These are phyloP conservation scores for Spinus olivaceus DNA, from an alignment of 2,797 vertebrate species.

Conservation along the genomic window DNA sequence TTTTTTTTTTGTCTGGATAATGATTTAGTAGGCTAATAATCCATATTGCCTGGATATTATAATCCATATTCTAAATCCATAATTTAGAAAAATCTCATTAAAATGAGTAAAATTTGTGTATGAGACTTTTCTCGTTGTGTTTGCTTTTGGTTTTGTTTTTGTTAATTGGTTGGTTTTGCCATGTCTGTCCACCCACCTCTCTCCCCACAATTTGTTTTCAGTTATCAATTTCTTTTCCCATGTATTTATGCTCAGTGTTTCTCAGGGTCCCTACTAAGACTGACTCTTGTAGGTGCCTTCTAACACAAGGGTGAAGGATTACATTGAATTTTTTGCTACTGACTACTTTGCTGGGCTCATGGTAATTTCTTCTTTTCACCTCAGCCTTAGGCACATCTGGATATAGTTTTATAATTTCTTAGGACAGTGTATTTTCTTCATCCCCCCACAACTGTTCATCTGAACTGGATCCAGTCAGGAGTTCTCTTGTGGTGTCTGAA, in stretches of 20 bases:
- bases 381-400: background rate
- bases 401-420: background rate
- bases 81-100: background rate
- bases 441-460: background rate
- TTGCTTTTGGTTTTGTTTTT: background rate
- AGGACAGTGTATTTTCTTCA: background rate
- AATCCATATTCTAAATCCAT: too few relatives aligned
- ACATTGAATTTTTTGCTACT: background rate
- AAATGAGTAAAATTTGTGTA: background rate
- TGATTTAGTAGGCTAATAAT: background rate
- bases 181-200: background rate
- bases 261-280: background rate
- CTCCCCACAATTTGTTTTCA: background rate
- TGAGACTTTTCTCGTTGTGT: fast-evolving
- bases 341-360: background rate
- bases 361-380: background rate
- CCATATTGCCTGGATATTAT: background rate
- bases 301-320: background rate
- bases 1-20: background rate
- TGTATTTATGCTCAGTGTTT: background rate
- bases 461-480: background rate
- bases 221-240: background rate
- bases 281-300: background rate
- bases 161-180: background rate
- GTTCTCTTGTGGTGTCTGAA: background rate